phyloP scores from a whole-genome alignment of 2,888 invertebrate genomes.

The Mactromeris polynyma region DNA sequence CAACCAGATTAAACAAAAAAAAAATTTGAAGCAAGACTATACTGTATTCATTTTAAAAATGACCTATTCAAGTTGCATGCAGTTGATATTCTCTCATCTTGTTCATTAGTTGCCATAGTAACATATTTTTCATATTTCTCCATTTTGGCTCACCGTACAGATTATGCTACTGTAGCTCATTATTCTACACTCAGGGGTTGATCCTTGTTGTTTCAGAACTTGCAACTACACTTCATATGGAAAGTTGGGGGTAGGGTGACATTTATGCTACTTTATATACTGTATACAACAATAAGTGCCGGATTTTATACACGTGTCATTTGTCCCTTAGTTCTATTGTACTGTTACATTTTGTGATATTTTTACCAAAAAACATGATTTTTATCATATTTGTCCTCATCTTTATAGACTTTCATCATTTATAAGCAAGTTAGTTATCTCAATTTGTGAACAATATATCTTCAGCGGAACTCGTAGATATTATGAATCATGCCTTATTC shows the following conservation, averaged over 20 bases:
- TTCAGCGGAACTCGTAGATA: neutral
- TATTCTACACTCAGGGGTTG: conserved; percentile 1
- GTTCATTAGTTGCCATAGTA: neutral
- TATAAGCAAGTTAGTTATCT: neutral
- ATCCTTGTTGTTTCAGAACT: neutral
- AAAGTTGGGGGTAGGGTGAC: neutral
- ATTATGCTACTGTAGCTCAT: neutral
- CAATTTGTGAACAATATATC: neutral
- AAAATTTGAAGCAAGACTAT: too few relatives aligned
- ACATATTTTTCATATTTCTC: neutral
- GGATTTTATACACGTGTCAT: neutral
- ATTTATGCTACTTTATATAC: neutral
- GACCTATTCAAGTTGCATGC: neutral
- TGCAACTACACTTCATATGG: neutral
- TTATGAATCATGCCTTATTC: neutral
- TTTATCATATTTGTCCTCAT: neutral
- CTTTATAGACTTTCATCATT: neutral
- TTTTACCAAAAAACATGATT: conserved; percentile 5
- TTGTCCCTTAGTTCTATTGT: neutral
- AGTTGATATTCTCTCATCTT: neutral
- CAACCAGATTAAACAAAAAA: neutral
- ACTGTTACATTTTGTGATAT: conserved; percentile 9
- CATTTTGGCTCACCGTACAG: neutral
- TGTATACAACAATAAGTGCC: neutral
- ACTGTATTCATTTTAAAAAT: neutral